These are phyloP conservation scores for Carassius carassius DNA, from an alignment of 2,113 vertebrate genomes.

Conservation along the genomic window DNA sequence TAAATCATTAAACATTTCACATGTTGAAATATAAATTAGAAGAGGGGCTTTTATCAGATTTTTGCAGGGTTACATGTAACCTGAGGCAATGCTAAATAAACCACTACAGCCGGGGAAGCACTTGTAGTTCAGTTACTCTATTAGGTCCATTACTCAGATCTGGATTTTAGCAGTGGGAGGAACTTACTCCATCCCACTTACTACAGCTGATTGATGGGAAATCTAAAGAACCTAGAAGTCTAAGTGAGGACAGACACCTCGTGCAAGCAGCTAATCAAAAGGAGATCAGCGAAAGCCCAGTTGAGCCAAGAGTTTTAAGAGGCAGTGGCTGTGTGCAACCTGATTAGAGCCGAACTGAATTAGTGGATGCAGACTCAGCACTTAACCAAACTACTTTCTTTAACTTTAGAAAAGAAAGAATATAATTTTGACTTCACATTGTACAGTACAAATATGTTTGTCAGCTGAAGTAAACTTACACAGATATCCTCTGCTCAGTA, in stretches of 20 bases:
- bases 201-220: background rate
- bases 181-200: background rate
- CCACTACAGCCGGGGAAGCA: slow-evolving; percentile 11
- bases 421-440: background rate
- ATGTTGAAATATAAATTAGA: slow-evolving; percentile 32
- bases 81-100: slow-evolving; percentile 35
- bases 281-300: slow-evolving; percentile 14
- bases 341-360: slow-evolving; percentile 15
- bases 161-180: background rate
- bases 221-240: slow-evolving; percentile 1
- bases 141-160: slow-evolving; percentile 30
- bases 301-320: slow-evolving; percentile 10
- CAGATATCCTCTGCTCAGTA: background rate
- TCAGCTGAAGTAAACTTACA: background rate
- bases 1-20: slow-evolving; percentile 37
- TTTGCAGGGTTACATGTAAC: slow-evolving; percentile 33
- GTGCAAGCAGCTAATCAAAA: background rate
- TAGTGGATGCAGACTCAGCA: slow-evolving; percentile 1
- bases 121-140: slow-evolving; percentile 9
- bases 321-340: background rate
- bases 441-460: background rate
- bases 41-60: slow-evolving; percentile 30
- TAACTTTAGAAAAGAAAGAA: background rate
- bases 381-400: background rate
- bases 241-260: background rate